Evolutionary conservation across 2,888 invertebrate species (phyloP), one percentile per base, ranked within the genome.

Genomic region (Noctuana brunneofusca): DNA sequence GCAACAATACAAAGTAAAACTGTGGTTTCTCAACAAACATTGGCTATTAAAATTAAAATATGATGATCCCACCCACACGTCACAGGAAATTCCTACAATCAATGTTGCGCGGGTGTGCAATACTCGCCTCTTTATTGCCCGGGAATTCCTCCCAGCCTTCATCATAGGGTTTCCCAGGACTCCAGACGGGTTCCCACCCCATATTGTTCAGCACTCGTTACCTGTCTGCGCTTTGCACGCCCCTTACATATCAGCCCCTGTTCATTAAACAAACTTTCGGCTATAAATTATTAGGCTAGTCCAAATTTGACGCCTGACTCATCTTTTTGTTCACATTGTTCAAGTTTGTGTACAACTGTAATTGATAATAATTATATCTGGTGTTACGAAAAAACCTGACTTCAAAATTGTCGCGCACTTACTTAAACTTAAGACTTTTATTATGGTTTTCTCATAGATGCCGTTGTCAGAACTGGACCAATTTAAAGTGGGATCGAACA

Each of bases 111-210:
- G 69, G 77, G 80, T 82, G 84, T 80, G 82, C 79, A 69, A 80
- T 79, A 76, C 57, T 67, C 62, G 54, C 70, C 67, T 69, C 71
- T 72, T 75, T 77, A 75, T 75, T 71, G 70, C 74, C 66, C 73
- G 86, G 89, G 80, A 86, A 84, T 88, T 83, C 87, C 88, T 82
- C 75, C 67, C 72, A 72, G 74, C 69, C 73, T 81, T 83, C 83
- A 85, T 87, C 86, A 86, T 82, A 81, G 89, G 87, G 81, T 83
- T 89, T 89, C 78, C 88, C 89, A 75, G 73, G 75, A 73, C 71
- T 75, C 75, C 71, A 73, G 76, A 75, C 76, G 69, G 16, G 60
- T 64, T 70, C 68, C 78, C 81, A 79, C 80, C 74, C 68, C 65
- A 66, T 72, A 72, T 75, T 67, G 75, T 78, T 75, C 75, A 74